Conservation (phyloP, 2,113 vertebrate genomes). For the Onychostoma macrolepis region DNA sequence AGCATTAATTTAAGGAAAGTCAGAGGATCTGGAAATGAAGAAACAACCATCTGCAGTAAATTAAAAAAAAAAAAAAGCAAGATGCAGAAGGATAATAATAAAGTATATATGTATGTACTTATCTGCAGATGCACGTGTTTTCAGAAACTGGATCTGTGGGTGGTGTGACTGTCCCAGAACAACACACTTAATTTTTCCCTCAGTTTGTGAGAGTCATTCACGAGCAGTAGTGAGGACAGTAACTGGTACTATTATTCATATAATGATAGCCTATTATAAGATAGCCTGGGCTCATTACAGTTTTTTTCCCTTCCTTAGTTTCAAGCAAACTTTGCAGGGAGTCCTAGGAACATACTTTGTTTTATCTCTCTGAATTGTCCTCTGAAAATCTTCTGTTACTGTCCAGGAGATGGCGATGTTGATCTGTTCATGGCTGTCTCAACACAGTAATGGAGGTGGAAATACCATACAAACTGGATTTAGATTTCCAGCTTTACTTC, state of each 20-base stretch:
- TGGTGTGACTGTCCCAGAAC: no score
- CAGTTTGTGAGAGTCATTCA: no score
- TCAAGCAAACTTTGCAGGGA: no score
- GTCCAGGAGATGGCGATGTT: conserved; percentile 21
- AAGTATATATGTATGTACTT: no score
- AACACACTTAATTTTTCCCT: no score
- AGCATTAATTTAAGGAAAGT: neutral
- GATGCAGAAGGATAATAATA: neutral
- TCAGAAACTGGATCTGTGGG: no score
- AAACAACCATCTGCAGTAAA: neutral
- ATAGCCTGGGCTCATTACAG: neutral
- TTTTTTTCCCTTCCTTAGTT: no score
- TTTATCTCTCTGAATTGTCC: neutral
- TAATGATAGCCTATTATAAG: neutral
- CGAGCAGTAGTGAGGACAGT: neutral
- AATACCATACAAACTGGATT: neutral
- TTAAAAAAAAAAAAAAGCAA: neutral
- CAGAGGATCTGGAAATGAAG: neutral
- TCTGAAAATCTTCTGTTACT: neutral
- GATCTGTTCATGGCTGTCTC: neutral
- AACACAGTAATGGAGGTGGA: neutral
- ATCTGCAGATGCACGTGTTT: no score
- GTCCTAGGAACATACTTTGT: neutral
- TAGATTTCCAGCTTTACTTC: neutral
- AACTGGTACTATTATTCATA: neutral